phyloP scores from a whole-genome alignment of 2,797 vertebrate genomes.

The Chiloscyllium punctatum region DNA sequence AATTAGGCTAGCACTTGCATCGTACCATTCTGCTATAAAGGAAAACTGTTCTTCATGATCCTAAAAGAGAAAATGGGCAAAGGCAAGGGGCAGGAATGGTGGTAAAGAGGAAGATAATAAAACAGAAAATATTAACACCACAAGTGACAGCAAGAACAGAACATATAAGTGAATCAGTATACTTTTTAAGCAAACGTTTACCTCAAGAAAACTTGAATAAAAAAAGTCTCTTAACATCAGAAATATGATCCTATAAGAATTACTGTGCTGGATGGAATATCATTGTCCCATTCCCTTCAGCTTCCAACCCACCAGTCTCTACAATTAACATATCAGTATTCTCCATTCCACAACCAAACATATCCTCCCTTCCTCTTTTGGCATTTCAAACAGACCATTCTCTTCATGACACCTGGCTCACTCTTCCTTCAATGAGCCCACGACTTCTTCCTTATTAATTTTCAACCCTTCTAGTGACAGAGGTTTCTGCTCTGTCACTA shows the following conservation, averaged over 20 bases:
- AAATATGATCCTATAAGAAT: background rate
- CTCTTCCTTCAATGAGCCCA: too few species aligned
- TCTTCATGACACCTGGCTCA: background rate
- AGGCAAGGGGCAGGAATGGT: too few species aligned
- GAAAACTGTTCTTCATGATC: conserved; percentile 78
- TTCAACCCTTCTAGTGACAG: too few species aligned
- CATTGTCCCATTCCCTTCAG: background rate
- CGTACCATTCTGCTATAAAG: conserved; percentile 89
- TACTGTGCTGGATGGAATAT: background rate
- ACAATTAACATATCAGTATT: background rate
- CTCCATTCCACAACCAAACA: background rate
- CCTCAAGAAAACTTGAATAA: background rate
- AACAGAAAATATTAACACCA: background rate
- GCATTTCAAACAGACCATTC: background rate
- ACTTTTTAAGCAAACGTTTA: background rate
- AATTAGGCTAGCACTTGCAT: conserved; percentile 74
- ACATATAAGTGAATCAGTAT: background rate
- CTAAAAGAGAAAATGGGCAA: conserved; percentile 46
- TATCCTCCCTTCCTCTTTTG: background rate
- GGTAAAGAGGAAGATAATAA: background rate
- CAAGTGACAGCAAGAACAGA: background rate
- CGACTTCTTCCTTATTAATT: too few species aligned
- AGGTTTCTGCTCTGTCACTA: too few species aligned
- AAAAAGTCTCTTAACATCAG: background rate
- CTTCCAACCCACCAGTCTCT: background rate